Base-by-base conservation (phyloP, 2,888 invertebrate genomes). In the Drosophila meridiana region DNA sequence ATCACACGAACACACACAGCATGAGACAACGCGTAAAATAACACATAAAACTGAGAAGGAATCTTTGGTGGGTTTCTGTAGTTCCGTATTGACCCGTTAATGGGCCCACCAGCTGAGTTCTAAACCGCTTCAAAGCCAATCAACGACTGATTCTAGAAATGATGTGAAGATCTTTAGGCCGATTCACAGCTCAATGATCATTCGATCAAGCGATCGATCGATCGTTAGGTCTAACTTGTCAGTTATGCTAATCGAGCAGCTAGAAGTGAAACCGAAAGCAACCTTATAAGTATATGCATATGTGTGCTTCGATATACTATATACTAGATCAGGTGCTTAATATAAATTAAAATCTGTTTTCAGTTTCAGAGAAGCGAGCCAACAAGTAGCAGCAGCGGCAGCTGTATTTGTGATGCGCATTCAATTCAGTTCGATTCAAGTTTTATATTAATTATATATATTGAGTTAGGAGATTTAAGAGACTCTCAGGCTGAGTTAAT, bases 401-500 rank as follows among this genome's bases (percentile, higher is more conserved):
- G 32, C 32, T 38, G 50, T 34, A 20, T 59, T 56, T 62, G 50
- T 69, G 68, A 73, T 62, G 43, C 48, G 36, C 56, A 69, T 73
- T 83, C 28, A 32, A 14, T 9, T 50, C 50, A 11, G 5, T 32
- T 60, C 52, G 58, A 65, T 56, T 76, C 48, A 26, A 28, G 20
- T 56, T 56, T 57, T 59, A 57, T 20, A 28, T 50, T 28, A 69
- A 58, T 67, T 60, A 63, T 59, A 56, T 83, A 69, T 58, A 58
- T 80, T 82, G 63, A 60, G 85, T 82, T 87, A 65, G 87, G 76
- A 60, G 75, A 69, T 60, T 60, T 70, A 81, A 68, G 32, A 55
- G 52, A 74, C 80, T 84, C 90, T 87, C 73, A 84, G 84, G 73
- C 80, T 86, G 76, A 71, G 69, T 71, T 78, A 77, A 58, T 63